A percentile compares a stretch with the other conserved stretches of the same genome.
phyloP scores from a whole-genome alignment of 1,140 invertebrate genomes.

The Drosophila novamexicana region DNA sequence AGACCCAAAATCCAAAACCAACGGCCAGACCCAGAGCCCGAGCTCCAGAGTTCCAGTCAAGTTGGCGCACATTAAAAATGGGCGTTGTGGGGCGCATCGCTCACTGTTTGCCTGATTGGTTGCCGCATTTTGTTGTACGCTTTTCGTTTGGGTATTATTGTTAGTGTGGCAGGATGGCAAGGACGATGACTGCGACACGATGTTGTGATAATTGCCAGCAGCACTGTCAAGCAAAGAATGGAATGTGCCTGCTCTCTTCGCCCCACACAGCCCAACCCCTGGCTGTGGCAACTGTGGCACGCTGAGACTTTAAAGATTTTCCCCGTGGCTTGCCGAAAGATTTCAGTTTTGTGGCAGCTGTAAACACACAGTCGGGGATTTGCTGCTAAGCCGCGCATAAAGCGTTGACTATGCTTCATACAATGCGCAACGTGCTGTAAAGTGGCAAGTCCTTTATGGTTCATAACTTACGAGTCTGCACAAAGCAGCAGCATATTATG shows the following conservation, averaged over 20 bases:
- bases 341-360: constrained; percentile 61
- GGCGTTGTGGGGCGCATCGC: constrained; percentile 68
- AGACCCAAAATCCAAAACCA: neutral
- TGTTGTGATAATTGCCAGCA: constrained; percentile 79
- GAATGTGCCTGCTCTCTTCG: constrained; percentile 7
- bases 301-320: constrained; percentile 67
- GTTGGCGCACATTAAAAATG: constrained; percentile 74
- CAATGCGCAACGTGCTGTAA: constrained; percentile 39
- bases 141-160: constrained; percentile 53
- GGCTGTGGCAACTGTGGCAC: constrained; percentile 13
- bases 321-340: constrained; percentile 40
- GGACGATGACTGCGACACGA: constrained; percentile 75
- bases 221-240: constrained; percentile 39
- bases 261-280: neutral
- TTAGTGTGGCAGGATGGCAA: constrained; percentile 45
- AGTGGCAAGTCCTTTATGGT: constrained; percentile 47
- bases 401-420: constrained; percentile 52
- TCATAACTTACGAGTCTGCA: constrained; percentile 38
- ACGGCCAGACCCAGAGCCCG: neutral
- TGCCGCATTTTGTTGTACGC: constrained; percentile 47
- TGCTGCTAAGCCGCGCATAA: constrained; percentile 66
- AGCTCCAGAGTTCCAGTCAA: constrained; percentile 4
- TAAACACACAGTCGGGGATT: constrained; percentile 63
- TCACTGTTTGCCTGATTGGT: constrained; percentile 64
- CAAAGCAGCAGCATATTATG: constrained; percentile 10